Base-by-base conservation (phyloP, 2,797 vertebrate species). In the Lacerta viridis region DNA sequence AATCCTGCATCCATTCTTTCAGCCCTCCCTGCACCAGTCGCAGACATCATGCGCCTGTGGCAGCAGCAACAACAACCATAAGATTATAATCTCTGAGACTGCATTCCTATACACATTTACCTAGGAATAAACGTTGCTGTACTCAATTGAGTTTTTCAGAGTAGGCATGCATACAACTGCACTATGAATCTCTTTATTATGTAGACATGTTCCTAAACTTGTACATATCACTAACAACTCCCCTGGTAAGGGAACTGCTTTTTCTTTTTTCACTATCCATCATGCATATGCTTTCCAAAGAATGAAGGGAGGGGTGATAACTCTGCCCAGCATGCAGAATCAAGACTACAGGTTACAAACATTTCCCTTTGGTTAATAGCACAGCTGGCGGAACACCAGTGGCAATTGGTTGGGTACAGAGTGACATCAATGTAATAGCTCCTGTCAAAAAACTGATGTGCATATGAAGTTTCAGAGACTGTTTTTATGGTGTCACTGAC, bases 401-500 rank as follows among this genome's bases (percentile, higher is more conserved):
- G 50, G 20, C 36, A 25, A 77, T 77, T 77, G 39, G 20, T 29
- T 66, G 27, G 33, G 27, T 66, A 46, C 66, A 23, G 7, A 46
- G 69, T 59, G 23, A 27, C 23, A 84, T 69, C 71, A 17, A 17
- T 39, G 23, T 61, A 75, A 75, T 75, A 27, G 84, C 9, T 64
- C 68, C 50, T 80, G 85, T 87, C 25, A 74, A 71, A 50, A 78
- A 80, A 11, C 46, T 15, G 36, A 80, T 87, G 46, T 59, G 33
- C 10, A 72, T 80, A 87, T 72, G 78, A 80, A 74, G 17, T 80
- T 87, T 80, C 68, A 80, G 46, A 61, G 50, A 5, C 27, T 61
- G 15, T 80, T 80, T 87, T 83, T 84, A 69, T 83, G 80, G 83
- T 2, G 6, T 11, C 79, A 75, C 68, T 79, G 80, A 86, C 0